Conservation (phyloP, 2,888 invertebrate species). For the Formica aserva region DNA sequence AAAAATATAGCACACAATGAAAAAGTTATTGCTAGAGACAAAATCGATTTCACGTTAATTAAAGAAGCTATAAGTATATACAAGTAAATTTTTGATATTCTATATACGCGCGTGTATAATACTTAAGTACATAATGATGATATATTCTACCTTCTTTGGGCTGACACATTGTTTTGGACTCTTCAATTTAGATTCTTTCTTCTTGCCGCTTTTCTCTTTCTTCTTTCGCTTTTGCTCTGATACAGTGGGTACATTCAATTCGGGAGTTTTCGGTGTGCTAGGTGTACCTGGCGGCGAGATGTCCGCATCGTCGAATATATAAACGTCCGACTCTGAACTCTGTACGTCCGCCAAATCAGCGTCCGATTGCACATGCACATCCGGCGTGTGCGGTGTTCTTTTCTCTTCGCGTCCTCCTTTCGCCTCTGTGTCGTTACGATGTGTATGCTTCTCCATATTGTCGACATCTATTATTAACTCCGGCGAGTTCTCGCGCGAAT, state of each 20-base stretch:
- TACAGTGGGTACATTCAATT: constrained; percentile 87
- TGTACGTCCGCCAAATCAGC: constrained; percentile 78
- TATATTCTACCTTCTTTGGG: constrained; percentile 80
- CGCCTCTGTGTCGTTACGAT: constrained; percentile 65
- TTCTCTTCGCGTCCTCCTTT: constrained; percentile 80
- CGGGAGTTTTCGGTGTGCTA: constrained; percentile 88
- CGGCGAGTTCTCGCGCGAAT: constrained; percentile 84
- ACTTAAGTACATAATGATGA: not conserved
- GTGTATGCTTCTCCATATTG: constrained; percentile 79
- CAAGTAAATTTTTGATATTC: not conserved
- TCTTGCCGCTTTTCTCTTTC: constrained; percentile 87
- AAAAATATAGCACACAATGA: not conserved
- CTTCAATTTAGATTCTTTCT: constrained; percentile 85
- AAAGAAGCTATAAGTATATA: not conserved
- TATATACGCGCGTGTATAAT: not conserved
- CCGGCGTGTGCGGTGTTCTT: constrained; percentile 84
- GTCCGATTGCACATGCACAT: constrained; percentile 75
- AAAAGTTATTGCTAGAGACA: not conserved
- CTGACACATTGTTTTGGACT: constrained; percentile 80
- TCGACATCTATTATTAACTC: constrained; percentile 85
- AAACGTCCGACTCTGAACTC: constrained; percentile 84
- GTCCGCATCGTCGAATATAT: constrained; percentile 86
- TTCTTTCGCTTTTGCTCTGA: constrained; percentile 86
- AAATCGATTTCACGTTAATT: not conserved
- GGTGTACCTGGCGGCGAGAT: constrained; percentile 87